Conservation (phyloP, 2,888 invertebrate genomes). For the Iselma pallidipennis region DNA sequence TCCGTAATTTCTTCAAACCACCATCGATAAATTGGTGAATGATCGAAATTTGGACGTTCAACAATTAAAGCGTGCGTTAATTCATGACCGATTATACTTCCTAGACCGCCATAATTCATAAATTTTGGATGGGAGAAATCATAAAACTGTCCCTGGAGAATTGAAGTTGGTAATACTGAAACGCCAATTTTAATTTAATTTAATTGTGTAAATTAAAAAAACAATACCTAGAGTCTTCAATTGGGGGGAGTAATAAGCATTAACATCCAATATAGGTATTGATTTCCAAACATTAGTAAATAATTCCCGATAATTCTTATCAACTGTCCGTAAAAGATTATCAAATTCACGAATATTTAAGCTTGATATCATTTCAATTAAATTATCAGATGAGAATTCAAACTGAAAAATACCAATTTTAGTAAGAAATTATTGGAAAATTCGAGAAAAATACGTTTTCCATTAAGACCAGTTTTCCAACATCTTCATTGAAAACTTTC, state of each 20-base stretch:
- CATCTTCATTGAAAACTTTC: constrained; percentile 33
- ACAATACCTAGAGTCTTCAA: constrained; percentile 32
- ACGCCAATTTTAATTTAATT: constrained; percentile 12
- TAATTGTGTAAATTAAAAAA: constrained; percentile 6
- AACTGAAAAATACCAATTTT: constrained; percentile 21
- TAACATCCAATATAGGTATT: constrained; percentile 30
- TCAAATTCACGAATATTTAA: constrained; percentile 23
- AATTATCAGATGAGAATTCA: constrained; percentile 29
- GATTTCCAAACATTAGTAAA: constrained; percentile 6
- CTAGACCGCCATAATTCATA: constrained; percentile 46
- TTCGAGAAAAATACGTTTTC: constrained; percentile 32
- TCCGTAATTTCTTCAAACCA: constrained; percentile 33
- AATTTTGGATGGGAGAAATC: constrained; percentile 40
- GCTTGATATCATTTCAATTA: constrained; percentile 33
- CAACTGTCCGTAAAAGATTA: constrained; percentile 26
- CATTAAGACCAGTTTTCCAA: constrained; percentile 33
- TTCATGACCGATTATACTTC: constrained; percentile 47
- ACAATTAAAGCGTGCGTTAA: constrained; percentile 36
- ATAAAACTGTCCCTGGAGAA: constrained; percentile 40
- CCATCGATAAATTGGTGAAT: constrained; percentile 4
- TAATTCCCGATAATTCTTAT: constrained; percentile 9
- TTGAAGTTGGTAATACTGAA: constrained; percentile 43
- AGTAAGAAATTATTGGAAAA: neutral
- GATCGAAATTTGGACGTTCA: neutral
- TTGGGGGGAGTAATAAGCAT: constrained; percentile 33